Percentiles rank a stretch among this genome's conserved stretches.
Evolutionary conservation across 2,797 vertebrate genomes (phyloP).

Genomic region (Artibeus lituratus): DNA sequence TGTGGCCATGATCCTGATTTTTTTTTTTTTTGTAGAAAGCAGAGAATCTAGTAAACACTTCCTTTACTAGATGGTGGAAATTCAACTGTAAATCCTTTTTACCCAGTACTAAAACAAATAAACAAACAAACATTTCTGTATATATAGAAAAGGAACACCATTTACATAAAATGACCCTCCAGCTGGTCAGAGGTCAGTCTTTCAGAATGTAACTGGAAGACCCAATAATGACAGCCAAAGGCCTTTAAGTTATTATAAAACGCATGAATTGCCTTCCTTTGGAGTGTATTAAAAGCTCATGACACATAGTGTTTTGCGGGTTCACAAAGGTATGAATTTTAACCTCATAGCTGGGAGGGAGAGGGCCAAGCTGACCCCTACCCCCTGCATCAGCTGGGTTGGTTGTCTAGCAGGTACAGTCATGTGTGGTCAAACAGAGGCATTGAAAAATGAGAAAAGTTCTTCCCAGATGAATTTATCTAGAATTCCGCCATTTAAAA

Average conservation of each 20-base stretch:
- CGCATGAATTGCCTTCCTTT: neutral
- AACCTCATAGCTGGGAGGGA: neutral
- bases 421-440: neutral
- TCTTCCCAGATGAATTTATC: neutral
- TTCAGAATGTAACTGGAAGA: neutral
- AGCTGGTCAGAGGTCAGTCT: neutral
- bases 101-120: neutral
- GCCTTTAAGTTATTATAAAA: neutral
- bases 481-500: slow-evolving; percentile 2
- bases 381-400: neutral
- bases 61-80: neutral
- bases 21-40: neutral
- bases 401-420: neutral
- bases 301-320: neutral
- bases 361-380: neutral
- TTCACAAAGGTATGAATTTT: neutral
- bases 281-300: neutral
- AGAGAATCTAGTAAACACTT: neutral
- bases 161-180: neutral
- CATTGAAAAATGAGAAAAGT: neutral
- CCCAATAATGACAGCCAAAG: neutral
- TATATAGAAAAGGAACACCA: neutral
- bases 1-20: neutral
- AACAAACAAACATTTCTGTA: too few species aligned
- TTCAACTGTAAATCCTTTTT: neutral